Base-by-base conservation (phyloP, 2,113 vertebrate genomes). In the Machaerirhynchus nigripectus region DNA sequence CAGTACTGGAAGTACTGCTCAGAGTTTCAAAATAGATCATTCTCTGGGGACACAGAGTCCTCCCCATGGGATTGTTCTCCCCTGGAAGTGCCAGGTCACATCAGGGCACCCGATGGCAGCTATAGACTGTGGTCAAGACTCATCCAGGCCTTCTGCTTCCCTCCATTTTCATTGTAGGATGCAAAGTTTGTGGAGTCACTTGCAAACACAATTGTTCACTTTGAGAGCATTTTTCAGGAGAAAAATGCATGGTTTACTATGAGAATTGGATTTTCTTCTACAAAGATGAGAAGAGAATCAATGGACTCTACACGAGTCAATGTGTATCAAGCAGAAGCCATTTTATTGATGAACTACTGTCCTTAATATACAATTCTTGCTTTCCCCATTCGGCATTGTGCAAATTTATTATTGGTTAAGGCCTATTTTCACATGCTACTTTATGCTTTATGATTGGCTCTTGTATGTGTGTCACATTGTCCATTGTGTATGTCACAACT, bases 61-160 rank as follows among this genome's bases (percentile, higher is more conserved):
- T 79, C 10, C 44, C 30, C 2, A 1, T 0, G 2, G 30, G 23
- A 60, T 21, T 0, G 3, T 40, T 60, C 33, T 50, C 77, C 35
- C 40, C 53, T 9, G 4, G 15, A 40, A 42, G 7, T 7, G 1
- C 30, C n/a, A 28, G 78, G 82, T 92, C 37, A 7, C 1, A 1
- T 24, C 71, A 70, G 77, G 71, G 4, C 57, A 61, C 40, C 9
- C 0, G 0, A 5, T 19, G 9, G 37, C 18, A 31, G 10, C 30
- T 8, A 31, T 1, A 7, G 31, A 15, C 2, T 2, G 11, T 10
- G 64, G 7, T 11, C 3, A 53, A n/a, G 17, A 53, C 20, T 33
- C 28, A 28, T 26, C 42, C 33, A 47, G 9, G 11, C 53, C 6
- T 0, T 13, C 53, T 46, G 33, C 42, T 40, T 30, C 26, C 4